Evolutionary conservation across 1,140 invertebrate genomes (phyloP), one percentile per base, ranked within the genome.

Genomic region (Xylocopa sonorina): DNA sequence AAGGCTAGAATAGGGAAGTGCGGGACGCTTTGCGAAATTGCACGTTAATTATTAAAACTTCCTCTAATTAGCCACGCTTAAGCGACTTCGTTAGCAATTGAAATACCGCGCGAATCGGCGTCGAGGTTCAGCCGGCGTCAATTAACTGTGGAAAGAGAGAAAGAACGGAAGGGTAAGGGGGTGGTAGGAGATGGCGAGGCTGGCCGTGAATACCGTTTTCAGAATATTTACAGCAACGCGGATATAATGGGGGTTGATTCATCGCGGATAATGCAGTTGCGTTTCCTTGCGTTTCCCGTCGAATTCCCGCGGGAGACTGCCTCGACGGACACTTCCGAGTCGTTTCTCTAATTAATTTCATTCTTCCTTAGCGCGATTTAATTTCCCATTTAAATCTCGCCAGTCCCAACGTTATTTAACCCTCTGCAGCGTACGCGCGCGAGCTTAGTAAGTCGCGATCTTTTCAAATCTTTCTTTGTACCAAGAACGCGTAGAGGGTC

Each of bases 31-130:
- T 34, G 72, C 43, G 50, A 48, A 80, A 62, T 50, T 73, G 51
- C 55, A 34, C 24, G 55, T 67, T 64, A 57, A 69, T 68, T 46
- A 81, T 83, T 67, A 78, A 83, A 78, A 78, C 67, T 69, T 78
- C 69, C 66, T 76, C 66, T 78, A 57, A 78, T 83, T 72, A 83
- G 75, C 72, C 72, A 48, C 53, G 62, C 51, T 80, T 68, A 62
- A 58, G 38, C 53, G 64, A 69, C 64, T 77, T 83, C 29, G 72
- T 83, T 81, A 71, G 64, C 72, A 69, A 81, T 81, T 81, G 78
- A 83, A 76, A 81, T 81, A 50, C 63, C 43, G 34, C 27, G 21
- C 21, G 72, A 46, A 29, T 58, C 79, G 78, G 41, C 46, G 24
- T 78, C 27, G 48, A 41, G 69, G 50, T 60, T 69, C 27, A 55